These are phyloP conservation scores for Gorsachius goisagi DNA, from an alignment of 2,113 vertebrate species.

Conservation along the genomic window DNA sequence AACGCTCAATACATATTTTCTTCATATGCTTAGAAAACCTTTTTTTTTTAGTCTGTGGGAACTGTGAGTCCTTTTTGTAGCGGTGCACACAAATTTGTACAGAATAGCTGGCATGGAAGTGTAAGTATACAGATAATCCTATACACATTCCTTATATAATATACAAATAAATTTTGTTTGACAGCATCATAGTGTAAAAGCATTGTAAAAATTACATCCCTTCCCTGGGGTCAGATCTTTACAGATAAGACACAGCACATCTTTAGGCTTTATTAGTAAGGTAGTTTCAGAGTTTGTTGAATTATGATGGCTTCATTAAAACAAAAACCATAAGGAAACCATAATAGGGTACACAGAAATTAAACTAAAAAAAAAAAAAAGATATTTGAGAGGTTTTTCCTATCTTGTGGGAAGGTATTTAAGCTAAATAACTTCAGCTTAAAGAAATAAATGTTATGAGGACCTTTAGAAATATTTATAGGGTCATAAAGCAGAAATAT, in stretches of 20 bases:
- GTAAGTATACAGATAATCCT: neutral
- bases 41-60: neutral
- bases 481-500: neutral
- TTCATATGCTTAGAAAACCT: neutral
- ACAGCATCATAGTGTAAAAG: neutral
- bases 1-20: neutral
- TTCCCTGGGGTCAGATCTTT: neutral
- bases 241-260: neutral
- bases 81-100: neutral
- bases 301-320: neutral
- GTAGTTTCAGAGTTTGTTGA: neutral
- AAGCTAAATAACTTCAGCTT: conserved; percentile 6
- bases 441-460: conserved; percentile 29
- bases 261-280: neutral
- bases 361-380: neutral
- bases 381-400: neutral
- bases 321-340: neutral
- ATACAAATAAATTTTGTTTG: conserved; percentile 6
- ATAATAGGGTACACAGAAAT: neutral
- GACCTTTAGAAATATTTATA: conserved; percentile 28
- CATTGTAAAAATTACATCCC: neutral
- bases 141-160: neutral
- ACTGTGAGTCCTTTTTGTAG: neutral
- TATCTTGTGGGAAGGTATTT: neutral
- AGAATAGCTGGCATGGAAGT: neutral